Conservation (phyloP, 35 echinoderm and acorn worm species). For the Patiria miniata region DNA sequence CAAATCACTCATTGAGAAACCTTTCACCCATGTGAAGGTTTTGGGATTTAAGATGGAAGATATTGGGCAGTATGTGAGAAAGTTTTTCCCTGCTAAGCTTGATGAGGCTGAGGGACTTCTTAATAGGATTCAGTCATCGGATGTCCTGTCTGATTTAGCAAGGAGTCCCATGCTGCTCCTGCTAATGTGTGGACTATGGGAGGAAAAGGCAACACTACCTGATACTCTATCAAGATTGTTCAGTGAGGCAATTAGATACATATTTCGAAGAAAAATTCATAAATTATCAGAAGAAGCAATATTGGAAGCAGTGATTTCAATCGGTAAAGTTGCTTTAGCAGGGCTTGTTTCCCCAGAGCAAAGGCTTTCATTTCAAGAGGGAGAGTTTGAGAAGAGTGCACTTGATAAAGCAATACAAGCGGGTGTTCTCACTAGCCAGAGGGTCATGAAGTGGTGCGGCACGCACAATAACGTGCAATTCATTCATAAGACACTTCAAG, state of each 20-base stretch:
- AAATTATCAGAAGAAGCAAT: too few relatives aligned
- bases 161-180: background rate
- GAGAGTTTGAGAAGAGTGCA: background rate
- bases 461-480: background rate
- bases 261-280: background rate
- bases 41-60: background rate
- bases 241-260: background rate
- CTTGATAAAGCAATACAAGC: background rate
- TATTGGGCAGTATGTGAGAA: background rate
- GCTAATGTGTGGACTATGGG: background rate
- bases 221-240: background rate
- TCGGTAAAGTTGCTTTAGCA: background rate
- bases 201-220: background rate
- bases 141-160: background rate
- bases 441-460: background rate
- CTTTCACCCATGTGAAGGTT: conserved; percentile 3
- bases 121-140: background rate
- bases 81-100: background rate
- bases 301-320: too few relatives aligned
- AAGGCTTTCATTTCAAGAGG: background rate
- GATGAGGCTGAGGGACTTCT: background rate
- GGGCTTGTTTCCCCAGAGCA: background rate
- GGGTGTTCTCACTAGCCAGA: background rate
- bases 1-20: background rate
- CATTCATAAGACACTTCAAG: background rate